Conservation (phyloP, 2,113 vertebrate species). For the Calyptomena viridis region DNA sequence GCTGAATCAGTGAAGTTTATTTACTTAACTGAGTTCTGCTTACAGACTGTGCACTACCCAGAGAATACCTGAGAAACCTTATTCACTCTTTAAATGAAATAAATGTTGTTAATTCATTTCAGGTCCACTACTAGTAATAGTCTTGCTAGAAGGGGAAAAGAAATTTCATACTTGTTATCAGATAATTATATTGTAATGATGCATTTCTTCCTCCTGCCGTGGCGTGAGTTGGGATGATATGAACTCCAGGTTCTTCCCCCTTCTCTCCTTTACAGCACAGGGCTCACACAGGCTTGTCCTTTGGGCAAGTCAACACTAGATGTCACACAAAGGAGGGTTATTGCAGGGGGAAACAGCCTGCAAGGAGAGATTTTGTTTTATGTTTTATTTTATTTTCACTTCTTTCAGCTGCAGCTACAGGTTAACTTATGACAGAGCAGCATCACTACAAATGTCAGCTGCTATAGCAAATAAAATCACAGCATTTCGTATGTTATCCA, state of each 20-base stretch:
- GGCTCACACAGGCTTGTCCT: neutral
- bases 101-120: neutral
- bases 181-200: neutral
- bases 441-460: rapidly evolving
- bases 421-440: neutral
- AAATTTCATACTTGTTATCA: neutral
- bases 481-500: rapidly evolving
- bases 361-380: rapidly evolving
- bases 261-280: rapidly evolving
- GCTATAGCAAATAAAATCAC: neutral
- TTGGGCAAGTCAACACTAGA: conserved; percentile 49
- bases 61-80: neutral
- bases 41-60: neutral
- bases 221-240: neutral
- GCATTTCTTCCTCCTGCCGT: rapidly evolving
- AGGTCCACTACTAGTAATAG: neutral
- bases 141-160: neutral
- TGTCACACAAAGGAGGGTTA: conserved; percentile 56
- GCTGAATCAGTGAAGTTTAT: neutral
- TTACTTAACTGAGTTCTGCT: neutral
- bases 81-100: neutral
- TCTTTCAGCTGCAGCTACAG: rapidly evolving
- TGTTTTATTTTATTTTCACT: rapidly evolving
- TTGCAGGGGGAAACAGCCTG: neutral
- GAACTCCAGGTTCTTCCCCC: neutral